phyloP scores from a whole-genome alignment of 1,140 invertebrate species.

The Apis cerana region DNA sequence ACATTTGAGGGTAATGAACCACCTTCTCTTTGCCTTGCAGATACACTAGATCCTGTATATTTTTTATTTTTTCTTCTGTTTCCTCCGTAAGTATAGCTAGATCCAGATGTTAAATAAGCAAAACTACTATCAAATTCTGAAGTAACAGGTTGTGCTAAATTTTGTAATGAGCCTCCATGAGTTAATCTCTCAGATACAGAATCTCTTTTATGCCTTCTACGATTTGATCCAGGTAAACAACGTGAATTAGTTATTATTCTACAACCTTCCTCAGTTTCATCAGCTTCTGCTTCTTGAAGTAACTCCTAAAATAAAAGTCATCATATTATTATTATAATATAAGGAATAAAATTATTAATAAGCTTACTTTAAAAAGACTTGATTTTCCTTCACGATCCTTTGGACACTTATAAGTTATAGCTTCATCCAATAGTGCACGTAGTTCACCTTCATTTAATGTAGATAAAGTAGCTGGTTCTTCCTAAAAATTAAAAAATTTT shows the following conservation, averaged over 20 bases:
- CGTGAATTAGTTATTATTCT: conserved; percentile 74
- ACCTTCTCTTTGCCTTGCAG: conserved; percentile 85
- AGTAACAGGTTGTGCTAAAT: conserved; percentile 80
- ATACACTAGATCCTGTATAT: conserved; percentile 79
- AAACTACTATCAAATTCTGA: conserved; percentile 78
- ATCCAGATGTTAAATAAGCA: conserved; percentile 74
- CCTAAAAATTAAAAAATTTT: conserved; percentile 75
- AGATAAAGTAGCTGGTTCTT: conserved; percentile 83
- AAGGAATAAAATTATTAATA: neutral
- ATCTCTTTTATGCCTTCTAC: conserved; percentile 78
- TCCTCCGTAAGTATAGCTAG: conserved; percentile 75
- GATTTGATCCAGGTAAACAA: conserved; percentile 75
- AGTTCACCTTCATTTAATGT: conserved; percentile 86
- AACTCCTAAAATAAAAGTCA: conserved; percentile 78
- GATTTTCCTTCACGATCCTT: conserved; percentile 90
- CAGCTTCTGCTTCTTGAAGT: conserved; percentile 83
- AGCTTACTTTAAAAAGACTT: conserved; percentile 86
- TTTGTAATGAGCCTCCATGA: conserved; percentile 83
- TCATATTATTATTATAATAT: neutral
- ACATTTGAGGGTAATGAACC: conserved; percentile 85
- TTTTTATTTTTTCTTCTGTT: conserved; percentile 75
- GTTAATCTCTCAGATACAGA: conserved; percentile 81
- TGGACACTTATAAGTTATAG: conserved; percentile 88
- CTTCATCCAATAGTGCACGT: conserved; percentile 87
- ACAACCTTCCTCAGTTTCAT: conserved; percentile 80